A percentile compares a stretch with the other conserved stretches of the same genome.
These are phyloP conservation scores for Neogobius melanostomus DNA, from an alignment of 2,113 vertebrate species.

Conservation along the genomic window DNA sequence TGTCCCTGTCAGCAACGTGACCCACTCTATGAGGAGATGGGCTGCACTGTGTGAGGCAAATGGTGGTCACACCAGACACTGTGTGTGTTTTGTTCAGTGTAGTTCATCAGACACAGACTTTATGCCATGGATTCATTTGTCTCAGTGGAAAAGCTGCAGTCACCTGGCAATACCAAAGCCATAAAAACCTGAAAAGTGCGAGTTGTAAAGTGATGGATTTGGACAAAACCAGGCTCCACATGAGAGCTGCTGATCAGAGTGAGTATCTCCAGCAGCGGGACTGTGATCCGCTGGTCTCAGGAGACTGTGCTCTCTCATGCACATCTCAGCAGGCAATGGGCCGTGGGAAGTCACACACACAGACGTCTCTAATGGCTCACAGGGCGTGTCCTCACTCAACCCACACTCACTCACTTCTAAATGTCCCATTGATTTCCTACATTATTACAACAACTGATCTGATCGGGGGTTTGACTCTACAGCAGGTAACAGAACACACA, in stretches of 20 bases:
- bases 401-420: slow-evolving; percentile 40
- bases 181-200: neutral
- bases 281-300: slow-evolving; percentile 13
- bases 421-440: slow-evolving; percentile 43
- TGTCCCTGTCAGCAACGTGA: too few species aligned
- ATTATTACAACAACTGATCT: slow-evolving; percentile 16
- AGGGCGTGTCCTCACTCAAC: slow-evolving; percentile 18
- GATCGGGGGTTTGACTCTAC: neutral
- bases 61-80: too few species aligned
- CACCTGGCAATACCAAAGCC: slow-evolving; percentile 45
- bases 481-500: slow-evolving; percentile 28
- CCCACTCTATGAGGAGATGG: too few species aligned
- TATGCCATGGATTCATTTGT: slow-evolving; percentile 29
- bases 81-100: neutral
- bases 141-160: slow-evolving; percentile 24
- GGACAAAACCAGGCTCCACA: slow-evolving; percentile 3
- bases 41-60: too few species aligned
- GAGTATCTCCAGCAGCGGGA: slow-evolving; percentile 15
- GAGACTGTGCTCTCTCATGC: slow-evolving; percentile 20
- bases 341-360: slow-evolving; percentile 30
- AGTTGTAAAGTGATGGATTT: neutral
- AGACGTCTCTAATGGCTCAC: slow-evolving; percentile 21
- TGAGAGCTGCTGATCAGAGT: neutral
- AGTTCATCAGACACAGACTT: slow-evolving; percentile 18
- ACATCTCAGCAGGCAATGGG: slow-evolving; percentile 23